Conservation (phyloP, 2,113 vertebrate genomes). For the Oncorhynchus mykiss region DNA sequence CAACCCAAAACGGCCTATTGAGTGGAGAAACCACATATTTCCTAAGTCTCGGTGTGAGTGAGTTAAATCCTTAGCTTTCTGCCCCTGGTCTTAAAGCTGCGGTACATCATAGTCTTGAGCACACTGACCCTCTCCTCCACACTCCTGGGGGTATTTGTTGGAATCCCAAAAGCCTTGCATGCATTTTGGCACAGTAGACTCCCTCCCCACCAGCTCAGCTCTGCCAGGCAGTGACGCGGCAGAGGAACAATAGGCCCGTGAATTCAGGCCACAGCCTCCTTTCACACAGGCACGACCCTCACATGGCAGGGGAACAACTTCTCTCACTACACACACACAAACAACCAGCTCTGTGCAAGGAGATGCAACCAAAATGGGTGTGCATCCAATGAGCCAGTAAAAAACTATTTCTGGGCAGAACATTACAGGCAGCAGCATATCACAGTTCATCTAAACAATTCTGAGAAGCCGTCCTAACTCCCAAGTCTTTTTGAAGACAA, state of each 20-base stretch:
- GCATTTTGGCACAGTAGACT: too few species aligned
- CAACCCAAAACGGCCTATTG: too few species aligned
- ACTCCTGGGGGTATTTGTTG: slow-evolving; percentile 25
- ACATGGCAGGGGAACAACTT: background rate
- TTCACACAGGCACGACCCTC: slow-evolving; percentile 26
- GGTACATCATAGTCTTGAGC: background rate
- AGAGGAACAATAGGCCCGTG: slow-evolving; percentile 50
- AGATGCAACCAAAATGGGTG: background rate
- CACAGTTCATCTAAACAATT: background rate
- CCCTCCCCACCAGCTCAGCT: too few species aligned
- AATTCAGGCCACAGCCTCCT: slow-evolving; percentile 25
- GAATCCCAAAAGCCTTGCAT: too few species aligned
- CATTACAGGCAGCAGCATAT: background rate
- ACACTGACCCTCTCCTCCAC: background rate
- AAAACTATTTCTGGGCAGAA: background rate
- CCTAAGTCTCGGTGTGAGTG: slow-evolving; percentile 5
- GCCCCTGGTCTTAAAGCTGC: slow-evolving; percentile 27
- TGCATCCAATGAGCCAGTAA: background rate
- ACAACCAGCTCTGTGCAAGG: background rate
- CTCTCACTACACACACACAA: slow-evolving; percentile 1
- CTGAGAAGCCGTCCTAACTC: background rate
- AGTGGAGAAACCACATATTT: too few species aligned
- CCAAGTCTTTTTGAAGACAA: background rate
- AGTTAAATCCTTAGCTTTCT: slow-evolving; percentile 28
- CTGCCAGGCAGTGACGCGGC: slow-evolving; percentile 14